Evolutionary conservation across 2,113 vertebrate species (phyloP), one percentile per base, ranked within the genome.

Genomic region (Grallaria varia): DNA sequence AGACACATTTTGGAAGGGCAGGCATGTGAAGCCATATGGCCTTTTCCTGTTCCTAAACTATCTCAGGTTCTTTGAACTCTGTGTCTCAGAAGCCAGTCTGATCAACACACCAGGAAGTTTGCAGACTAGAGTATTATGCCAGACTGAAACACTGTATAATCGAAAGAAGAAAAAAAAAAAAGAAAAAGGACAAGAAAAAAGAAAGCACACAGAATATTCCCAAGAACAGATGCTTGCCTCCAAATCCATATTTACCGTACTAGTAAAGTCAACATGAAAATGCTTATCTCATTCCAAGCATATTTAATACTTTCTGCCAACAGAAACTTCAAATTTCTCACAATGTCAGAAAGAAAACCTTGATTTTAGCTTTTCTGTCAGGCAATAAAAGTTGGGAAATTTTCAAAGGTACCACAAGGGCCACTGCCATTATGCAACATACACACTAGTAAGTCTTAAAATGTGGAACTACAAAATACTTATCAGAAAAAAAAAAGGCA

Each of bases 61-160:
- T 96, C 94, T 93, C 50, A 92, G 2, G 49, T 95, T 95, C 95
- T 97, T 97, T 97, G 97, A 97, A 96, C 94, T 96, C 90, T 52
- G 50, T 45, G 87, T 87, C 94, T 96, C 94, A 93, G 85, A 96
- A 97, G 88, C 93, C 73, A 84, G 90, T 84, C 79, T 7, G 92
- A 97, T 91, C 92, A 90, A 87, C 96, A 94, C 95, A 97, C 95
- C 97, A 93, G 95, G 97, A 97, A 96, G 84, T 96, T 96, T 91
- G 90, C 90, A 95, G 90, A 96, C 90, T 89, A 94, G 95, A 89
- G 94, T 89, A 81, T 63, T 88, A 82, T 90, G 91, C 62, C 93
- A 96, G 97, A 96, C 90, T 79, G 91, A 96, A 96, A 95, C 93
- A 92, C 19, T 96, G 88, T 83, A 91, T 64, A 95, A 95, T 35